Percentiles rank a stretch among this genome's conserved stretches.
These are phyloP conservation scores for Sandelia bainsii DNA, from an alignment of 2,797 vertebrate genomes.

Conservation along the genomic window DNA sequence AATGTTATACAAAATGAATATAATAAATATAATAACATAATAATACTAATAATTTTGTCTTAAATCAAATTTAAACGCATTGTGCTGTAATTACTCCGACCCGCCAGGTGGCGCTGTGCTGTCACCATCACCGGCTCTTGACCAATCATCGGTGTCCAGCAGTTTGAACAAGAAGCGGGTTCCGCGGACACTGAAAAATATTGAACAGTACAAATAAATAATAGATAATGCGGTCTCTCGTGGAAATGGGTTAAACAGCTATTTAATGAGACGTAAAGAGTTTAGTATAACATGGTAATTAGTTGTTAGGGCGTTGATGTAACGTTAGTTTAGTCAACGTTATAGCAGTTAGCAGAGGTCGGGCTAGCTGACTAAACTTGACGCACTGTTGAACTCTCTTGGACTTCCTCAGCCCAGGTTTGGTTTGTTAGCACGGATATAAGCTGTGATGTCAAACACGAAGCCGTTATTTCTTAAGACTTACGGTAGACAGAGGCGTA, in stretches of 20 bases:
- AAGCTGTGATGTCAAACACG: constrained; percentile 22
- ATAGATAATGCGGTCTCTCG: background rate
- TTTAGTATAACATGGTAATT: background rate
- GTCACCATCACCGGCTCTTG: rapidly evolving
- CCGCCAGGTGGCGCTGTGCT: constrained; percentile 52
- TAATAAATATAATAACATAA: no score
- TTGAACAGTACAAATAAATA: background rate
- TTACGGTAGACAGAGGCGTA: constrained; percentile 74
- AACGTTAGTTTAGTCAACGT: background rate
- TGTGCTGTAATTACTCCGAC: constrained; percentile 29
- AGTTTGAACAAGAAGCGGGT: constrained; percentile 74
- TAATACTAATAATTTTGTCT: no score
- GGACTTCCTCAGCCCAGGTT: background rate
- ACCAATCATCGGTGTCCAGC: constrained; percentile 60
- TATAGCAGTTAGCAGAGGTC: background rate
- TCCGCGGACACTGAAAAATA: rapidly evolving
- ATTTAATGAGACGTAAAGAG: background rate
- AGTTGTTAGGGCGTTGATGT: background rate
- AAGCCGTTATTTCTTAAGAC: constrained; percentile 76
- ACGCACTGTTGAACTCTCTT: no score
- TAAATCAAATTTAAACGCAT: no score
- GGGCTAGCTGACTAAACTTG: background rate
- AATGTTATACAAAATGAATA: no score
- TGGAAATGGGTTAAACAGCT: background rate
- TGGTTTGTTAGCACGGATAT: background rate